These are phyloP conservation scores for Pachyseris speciosa DNA, from an alignment of 64 coral and sea anemone genomes.

Conservation along the genomic window DNA sequence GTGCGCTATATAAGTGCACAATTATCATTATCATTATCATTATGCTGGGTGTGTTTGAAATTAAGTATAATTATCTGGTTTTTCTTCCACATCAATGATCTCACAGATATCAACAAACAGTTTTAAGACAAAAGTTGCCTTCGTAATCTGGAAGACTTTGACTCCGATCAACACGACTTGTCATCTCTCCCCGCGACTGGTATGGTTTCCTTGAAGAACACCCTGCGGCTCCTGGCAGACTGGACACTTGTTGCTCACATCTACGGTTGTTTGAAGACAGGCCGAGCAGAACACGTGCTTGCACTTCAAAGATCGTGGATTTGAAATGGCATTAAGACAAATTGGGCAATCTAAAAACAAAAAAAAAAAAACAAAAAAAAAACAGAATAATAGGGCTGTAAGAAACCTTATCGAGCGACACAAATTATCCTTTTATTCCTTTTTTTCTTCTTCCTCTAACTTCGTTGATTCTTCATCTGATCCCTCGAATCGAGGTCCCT, in stretches of 20 bases:
- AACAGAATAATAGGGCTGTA: neutral
- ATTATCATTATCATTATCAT: too few species aligned
- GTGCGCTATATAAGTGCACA: too few species aligned
- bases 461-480: too few species aligned
- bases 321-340: constrained; percentile 25
- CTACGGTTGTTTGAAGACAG: constrained; percentile 55
- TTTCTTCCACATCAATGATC: too few species aligned
- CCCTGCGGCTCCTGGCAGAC: neutral
- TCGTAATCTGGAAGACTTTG: constrained; percentile 66
- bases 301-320: constrained; percentile 61
- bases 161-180: neutral
- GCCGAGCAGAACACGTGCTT: constrained; percentile 75
- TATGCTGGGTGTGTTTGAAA: too few species aligned
- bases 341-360: constrained; percentile 16
- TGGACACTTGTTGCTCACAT: neutral
- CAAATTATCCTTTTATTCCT: too few species aligned
- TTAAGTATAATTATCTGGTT: too few species aligned
- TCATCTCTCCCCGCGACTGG: constrained; percentile 75
- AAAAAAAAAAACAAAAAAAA: neutral
- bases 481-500: too few species aligned
- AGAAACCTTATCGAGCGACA: neutral
- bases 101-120: too few species aligned
- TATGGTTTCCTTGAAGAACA: constrained; percentile 3
- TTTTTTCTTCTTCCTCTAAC: too few species aligned
- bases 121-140: constrained; percentile 11